Conservation (phyloP, 2,888 invertebrate genomes). For the Neelides folsomi region DNA sequence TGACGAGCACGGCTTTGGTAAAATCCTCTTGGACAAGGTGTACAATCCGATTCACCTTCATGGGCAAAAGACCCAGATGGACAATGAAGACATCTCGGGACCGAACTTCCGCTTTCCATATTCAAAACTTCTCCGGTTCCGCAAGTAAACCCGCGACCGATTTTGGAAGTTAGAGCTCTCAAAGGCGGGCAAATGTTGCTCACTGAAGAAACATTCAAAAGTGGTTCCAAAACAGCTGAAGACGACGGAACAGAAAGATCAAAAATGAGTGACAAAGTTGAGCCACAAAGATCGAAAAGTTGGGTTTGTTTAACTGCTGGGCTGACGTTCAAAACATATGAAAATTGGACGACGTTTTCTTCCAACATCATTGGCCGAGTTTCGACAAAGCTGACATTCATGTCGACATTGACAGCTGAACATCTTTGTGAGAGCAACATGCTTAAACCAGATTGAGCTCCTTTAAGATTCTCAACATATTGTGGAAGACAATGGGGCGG, state of each 20-base stretch:
- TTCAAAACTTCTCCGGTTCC: conserved; percentile 85
- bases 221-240: conserved; percentile 73
- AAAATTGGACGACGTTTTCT: conserved; percentile 72
- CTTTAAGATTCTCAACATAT: conserved; percentile 56
- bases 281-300: conserved; percentile 86
- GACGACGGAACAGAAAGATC: conserved; percentile 86
- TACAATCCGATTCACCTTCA: conserved; percentile 78
- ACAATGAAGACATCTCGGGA: conserved; percentile 87
- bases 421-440: conserved; percentile 75
- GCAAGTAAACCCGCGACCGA: conserved; percentile 81
- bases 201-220: conserved; percentile 75
- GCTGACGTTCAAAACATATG: conserved; percentile 72
- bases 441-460: conserved; percentile 70
- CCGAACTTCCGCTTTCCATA: conserved; percentile 80
- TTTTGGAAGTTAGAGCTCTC: conserved; percentile 68
- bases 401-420: conserved; percentile 85
- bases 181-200: conserved; percentile 86
- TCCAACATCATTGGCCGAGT: conserved; percentile 65
- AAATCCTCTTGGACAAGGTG: conserved; percentile 77
- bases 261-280: conserved; percentile 81
- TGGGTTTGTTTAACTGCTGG: conserved; percentile 81
- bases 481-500: conserved; percentile 68
- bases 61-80: conserved; percentile 90
- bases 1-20: conserved; percentile 87
- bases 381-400: conserved; percentile 80